Base-by-base conservation (phyloP, 2,113 vertebrate species). In the Oophaga pumilio region DNA sequence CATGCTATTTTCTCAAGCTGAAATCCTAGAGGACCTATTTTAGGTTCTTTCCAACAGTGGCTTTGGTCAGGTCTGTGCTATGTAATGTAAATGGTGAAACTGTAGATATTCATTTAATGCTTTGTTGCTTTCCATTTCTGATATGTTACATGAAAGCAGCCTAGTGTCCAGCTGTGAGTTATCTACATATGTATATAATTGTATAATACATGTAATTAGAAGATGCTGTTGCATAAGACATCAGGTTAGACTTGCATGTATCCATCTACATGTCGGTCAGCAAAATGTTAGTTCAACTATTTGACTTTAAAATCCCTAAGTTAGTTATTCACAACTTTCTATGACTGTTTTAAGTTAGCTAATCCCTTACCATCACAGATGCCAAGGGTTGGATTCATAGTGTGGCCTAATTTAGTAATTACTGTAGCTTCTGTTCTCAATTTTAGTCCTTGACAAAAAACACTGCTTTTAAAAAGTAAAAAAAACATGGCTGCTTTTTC, bases 131-230 rank as follows among this genome's bases (percentile, higher is more conserved):
- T 68, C 62, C 13, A 49, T 5, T 64, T 64, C 49, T 66, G 8
- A 13, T 8, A 66, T 66, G 80, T 82, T 68, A 82, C 80, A 68
- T 82, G 80, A 66, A 82, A 33, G 59, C 77, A 76, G 15, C 73
- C 50, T 10, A 57, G 28, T 14, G 60, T 82, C 12, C 22, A 64
- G 28, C 64, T 68, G 60, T 68, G 62, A 82, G 50, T 68, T 62
- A 53, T 82, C 43, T 68, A 53, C 60, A 82, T 17, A 49, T 82
- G 80, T 82, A 82, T 50, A 82, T 49, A 82, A 68, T 18, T 64
- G 33, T 82, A 68, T 82, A 82, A 68, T 49, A 26, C 22, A 52
- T 82, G 80, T 66, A 68, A 82, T 59, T 82, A 64, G 49, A 13
- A 24, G 1, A 20, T 8, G 69, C 22, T 68, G 66, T 8, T 14